Evolutionary conservation across 2,797 vertebrate species (phyloP).

Genomic region (Gallinago solitaria): DNA sequence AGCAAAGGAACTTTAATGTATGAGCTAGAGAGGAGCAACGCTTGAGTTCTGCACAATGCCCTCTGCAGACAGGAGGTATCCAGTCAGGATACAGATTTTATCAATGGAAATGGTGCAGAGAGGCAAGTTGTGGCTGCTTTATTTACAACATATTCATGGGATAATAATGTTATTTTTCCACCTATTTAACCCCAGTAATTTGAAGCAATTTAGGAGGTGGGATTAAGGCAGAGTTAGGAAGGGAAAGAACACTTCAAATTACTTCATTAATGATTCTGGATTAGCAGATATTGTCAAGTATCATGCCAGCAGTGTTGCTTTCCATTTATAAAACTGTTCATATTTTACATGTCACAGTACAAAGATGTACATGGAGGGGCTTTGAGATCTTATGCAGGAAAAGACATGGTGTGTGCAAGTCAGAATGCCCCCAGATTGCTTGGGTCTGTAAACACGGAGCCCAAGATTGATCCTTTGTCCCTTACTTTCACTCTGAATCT

Average conservation of each 20-base stretch:
- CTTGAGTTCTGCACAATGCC: accelerated
- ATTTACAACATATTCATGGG: neutral
- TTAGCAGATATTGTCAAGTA: neutral
- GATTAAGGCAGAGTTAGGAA: neutral
- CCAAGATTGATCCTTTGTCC: neutral
- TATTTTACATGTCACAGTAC: neutral
- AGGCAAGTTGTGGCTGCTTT: neutral
- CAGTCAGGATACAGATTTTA: neutral
- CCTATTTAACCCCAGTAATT: neutral
- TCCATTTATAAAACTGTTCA: neutral
- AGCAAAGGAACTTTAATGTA: neutral
- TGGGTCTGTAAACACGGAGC: neutral
- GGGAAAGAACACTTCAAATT: neutral
- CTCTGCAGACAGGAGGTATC: neutral
- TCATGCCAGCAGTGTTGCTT: neutral
- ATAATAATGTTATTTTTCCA: neutral
- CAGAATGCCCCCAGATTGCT: neutral
- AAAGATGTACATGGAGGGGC: neutral
- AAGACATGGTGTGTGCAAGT: neutral
- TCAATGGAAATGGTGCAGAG: neutral
- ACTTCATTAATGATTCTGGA: neutral
- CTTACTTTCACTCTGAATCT: neutral
- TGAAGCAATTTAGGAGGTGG: neutral
- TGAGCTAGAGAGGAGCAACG: neutral
- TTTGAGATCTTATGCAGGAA: neutral